Evolutionary conservation across 2,113 vertebrate species (phyloP).

Genomic region (Ailurus styani): DNA sequence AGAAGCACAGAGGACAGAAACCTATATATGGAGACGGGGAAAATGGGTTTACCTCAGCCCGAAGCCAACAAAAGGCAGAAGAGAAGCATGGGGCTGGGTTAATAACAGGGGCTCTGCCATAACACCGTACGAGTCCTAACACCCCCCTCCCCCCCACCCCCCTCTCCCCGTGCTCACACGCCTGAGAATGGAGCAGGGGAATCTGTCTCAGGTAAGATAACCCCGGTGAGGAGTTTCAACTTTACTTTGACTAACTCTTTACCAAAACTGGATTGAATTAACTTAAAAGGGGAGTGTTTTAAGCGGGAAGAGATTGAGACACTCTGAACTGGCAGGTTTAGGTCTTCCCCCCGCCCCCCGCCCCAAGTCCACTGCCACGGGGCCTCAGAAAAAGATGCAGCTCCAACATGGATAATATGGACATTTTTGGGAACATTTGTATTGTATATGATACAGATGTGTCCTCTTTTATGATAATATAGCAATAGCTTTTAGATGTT

Average conservation of each 20-base stretch:
- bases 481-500: not conserved
- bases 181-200: not conserved
- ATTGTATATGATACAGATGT: not conserved
- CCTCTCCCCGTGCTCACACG: too few species aligned
- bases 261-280: not conserved
- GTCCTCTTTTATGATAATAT: not conserved
- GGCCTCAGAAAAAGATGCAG: not conserved
- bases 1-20: not conserved
- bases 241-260: not conserved
- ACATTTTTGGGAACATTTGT: not conserved
- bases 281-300: not conserved
- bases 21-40: not conserved
- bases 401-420: not conserved
- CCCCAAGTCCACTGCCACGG: not conserved
- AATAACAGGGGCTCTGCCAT: too few species aligned
- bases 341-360: not conserved
- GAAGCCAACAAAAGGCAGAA: not conserved
- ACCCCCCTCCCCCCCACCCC: too few species aligned
- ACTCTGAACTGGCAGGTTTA: not conserved
- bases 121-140: fast-evolving
- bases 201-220: not conserved
- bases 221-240: not conserved
- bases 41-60: not conserved
- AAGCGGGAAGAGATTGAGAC: not conserved
- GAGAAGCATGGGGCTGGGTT: not conserved